A percentile compares a stretch with the other conserved stretches of the same genome.
phyloP scores from a whole-genome alignment of 1,140 invertebrate species.

The Pteromalus puparum region DNA sequence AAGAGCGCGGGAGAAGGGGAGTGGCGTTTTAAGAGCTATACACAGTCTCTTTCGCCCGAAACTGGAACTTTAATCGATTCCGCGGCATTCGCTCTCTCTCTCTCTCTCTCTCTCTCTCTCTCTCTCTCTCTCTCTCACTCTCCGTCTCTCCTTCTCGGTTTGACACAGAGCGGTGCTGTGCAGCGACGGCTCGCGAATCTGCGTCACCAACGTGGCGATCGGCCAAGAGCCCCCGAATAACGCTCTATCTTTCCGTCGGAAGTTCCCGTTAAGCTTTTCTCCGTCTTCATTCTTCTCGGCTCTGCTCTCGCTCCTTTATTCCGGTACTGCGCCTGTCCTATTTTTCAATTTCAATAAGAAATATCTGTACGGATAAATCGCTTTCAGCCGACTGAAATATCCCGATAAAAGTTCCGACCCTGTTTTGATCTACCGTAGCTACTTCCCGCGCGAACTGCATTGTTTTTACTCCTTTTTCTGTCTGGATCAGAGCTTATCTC shows the following conservation, averaged over 20 bases:
- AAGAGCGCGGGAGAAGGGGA: neutral
- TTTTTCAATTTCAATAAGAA: constrained; percentile 34
- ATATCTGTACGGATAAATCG: neutral
- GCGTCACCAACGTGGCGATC: constrained; percentile 35
- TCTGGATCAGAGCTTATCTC: neutral
- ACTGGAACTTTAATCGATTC: constrained; percentile 46
- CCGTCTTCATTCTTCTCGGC: neutral
- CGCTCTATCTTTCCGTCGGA: constrained; percentile 26
- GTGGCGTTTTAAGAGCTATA: neutral
- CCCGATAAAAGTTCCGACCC: neutral
- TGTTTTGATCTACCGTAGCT: neutral
- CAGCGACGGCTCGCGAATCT: constrained; percentile 10
- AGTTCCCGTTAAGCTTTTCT: constrained; percentile 37
- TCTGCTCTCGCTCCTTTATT: neutral
- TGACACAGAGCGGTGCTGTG: constrained; percentile 5
- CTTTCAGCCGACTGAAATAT: neutral
- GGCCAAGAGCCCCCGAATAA: constrained; percentile 34
- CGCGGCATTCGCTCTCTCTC: neutral
- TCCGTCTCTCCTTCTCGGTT: neutral
- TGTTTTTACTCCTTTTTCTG: neutral
- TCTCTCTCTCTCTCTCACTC: too few species aligned
- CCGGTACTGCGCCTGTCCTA: neutral
- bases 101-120: too few species aligned
- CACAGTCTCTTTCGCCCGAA: neutral
- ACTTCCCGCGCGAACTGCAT: neutral